A percentile compares a stretch with the other conserved stretches of the same genome.
Conservation (phyloP, 2,888 invertebrate species). For the Eilema caniola region DNA sequence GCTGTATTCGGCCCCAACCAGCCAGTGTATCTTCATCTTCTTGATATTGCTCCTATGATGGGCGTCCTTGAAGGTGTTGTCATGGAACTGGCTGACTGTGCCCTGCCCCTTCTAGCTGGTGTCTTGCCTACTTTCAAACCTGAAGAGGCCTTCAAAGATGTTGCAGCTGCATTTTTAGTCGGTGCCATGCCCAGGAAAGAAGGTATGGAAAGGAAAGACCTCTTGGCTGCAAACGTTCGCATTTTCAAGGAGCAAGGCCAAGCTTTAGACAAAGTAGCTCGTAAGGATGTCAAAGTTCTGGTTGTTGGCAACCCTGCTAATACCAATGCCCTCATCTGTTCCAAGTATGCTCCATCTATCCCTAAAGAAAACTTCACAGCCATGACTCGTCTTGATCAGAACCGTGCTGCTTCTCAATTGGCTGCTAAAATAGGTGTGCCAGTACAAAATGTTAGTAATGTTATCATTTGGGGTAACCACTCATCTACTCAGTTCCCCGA, state of each 20-base stretch:
- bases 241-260: constrained; percentile 99
- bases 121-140: constrained; percentile 96
- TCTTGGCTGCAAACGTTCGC: constrained; percentile 98
- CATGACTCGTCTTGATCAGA: constrained; percentile 99
- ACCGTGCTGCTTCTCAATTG: constrained; percentile 96
- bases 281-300: constrained; percentile 96
- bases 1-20: constrained; percentile 97
- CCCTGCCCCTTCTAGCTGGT: constrained; percentile 94
- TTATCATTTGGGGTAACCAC: constrained; percentile 99
- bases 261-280: constrained; percentile 95
- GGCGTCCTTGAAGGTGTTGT: constrained; percentile 98
- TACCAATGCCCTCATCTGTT: constrained; percentile 98
- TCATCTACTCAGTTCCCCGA: constrained; percentile 99
- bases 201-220: constrained; percentile 99
- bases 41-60: constrained; percentile 99
- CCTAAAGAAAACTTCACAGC: constrained; percentile 98
- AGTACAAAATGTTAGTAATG: constrained; percentile 93
- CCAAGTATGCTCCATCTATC: constrained; percentile 98
- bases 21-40: constrained; percentile 94
- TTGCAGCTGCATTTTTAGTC: constrained; percentile 98
- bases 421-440: constrained; percentile 90
- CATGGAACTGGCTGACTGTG: constrained; percentile 98
- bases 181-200: constrained; percentile 98
- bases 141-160: constrained; percentile 97
- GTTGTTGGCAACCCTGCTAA: constrained; percentile 99